Percentiles rank a stretch among this genome's conserved stretches.
Evolutionary conservation across 2,113 vertebrate genomes (phyloP).

Genomic region (Dromaius novaehollandiae): DNA sequence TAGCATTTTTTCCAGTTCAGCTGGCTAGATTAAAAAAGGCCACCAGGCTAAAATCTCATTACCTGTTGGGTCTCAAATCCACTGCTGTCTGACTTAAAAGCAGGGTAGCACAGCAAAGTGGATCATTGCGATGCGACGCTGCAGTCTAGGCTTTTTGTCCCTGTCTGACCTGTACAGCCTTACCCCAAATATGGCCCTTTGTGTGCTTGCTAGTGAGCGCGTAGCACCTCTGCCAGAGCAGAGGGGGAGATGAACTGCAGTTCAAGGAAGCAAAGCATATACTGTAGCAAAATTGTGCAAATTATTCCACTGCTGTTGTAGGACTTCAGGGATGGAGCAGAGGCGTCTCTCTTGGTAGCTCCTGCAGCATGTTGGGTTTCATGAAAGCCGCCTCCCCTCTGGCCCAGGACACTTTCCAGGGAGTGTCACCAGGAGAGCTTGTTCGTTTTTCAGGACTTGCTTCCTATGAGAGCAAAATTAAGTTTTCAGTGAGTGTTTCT

Average conservation of each 20-base stretch:
- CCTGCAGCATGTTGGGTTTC: background rate
- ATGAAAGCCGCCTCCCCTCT: background rate
- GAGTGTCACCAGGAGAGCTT: background rate
- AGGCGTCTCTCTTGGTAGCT: background rate
- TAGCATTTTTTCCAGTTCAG: background rate
- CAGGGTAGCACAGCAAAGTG: background rate
- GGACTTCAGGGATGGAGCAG: background rate
- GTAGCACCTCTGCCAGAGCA: background rate
- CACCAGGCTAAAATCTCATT: background rate
- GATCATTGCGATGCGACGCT: rapidly evolving
- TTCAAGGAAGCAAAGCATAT: background rate
- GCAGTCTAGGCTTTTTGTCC: background rate
- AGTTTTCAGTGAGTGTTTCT: background rate
- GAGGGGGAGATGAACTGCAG: rapidly evolving
- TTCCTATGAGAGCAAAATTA: background rate
- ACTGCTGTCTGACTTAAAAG: background rate
- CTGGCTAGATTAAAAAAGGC: background rate
- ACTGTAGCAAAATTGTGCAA: background rate
- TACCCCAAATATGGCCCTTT: background rate
- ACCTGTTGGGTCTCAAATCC: background rate
- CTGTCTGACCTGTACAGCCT: background rate
- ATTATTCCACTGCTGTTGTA: background rate
- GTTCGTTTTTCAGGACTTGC: background rate
- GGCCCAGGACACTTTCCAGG: background rate
- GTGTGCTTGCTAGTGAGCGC: background rate